Evolutionary conservation across 2,113 vertebrate genomes (phyloP).

Genomic region (Stictonetta naevosa): DNA sequence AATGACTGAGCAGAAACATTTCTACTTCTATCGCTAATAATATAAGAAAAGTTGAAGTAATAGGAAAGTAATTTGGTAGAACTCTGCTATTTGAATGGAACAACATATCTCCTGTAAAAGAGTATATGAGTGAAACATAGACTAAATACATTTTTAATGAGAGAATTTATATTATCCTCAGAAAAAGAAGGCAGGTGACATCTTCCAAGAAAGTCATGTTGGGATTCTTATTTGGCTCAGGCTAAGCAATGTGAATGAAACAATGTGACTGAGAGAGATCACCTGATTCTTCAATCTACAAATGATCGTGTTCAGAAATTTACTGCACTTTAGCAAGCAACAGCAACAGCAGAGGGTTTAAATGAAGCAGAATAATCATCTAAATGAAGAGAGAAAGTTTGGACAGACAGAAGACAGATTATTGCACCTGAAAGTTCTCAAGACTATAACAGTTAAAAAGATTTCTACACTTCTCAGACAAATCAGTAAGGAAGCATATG

Average conservation of each 20-base stretch:
- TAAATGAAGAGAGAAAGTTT: background rate
- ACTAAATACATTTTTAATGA: background rate
- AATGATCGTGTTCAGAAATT: background rate
- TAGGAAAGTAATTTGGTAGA: background rate
- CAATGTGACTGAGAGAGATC: background rate
- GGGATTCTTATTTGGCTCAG: background rate
- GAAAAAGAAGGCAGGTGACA: background rate
- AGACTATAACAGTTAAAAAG: background rate
- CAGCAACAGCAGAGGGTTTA: background rate
- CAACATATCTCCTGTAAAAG: background rate
- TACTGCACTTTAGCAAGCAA: background rate
- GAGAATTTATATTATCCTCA: background rate
- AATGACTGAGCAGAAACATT: background rate
- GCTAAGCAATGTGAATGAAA: background rate
- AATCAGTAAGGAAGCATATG: background rate
- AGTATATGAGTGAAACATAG: background rate
- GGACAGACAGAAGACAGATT: background rate
- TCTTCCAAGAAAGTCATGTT: background rate
- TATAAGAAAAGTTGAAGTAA: background rate
- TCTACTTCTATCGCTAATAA: background rate
- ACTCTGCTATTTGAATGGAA: background rate
- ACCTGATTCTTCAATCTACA: background rate
- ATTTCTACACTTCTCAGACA: background rate
- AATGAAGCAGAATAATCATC: background rate
- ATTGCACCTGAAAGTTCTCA: background rate